These are phyloP conservation scores for Sturnira hondurensis DNA, from an alignment of 2,113 vertebrate genomes.

Conservation along the genomic window DNA sequence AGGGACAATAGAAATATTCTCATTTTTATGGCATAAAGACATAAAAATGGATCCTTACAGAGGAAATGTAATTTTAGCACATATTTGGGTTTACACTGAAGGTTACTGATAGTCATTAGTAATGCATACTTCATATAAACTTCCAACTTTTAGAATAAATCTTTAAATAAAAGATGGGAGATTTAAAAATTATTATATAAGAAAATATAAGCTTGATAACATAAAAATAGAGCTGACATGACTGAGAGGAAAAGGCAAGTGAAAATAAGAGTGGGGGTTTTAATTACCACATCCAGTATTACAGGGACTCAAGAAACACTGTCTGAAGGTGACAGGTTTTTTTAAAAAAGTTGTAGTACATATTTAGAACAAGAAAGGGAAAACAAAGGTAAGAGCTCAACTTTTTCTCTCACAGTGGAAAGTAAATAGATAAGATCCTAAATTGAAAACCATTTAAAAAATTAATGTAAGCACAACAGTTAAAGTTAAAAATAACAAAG, in stretches of 20 bases:
- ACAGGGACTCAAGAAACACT: background rate
- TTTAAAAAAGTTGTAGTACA: background rate
- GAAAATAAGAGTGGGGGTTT: background rate
- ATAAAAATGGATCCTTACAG: background rate
- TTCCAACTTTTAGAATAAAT: constrained; percentile 5
- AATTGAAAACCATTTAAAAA: background rate
- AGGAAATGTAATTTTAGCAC: background rate
- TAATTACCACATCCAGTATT: background rate
- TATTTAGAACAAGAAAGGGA: background rate
- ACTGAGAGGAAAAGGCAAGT: background rate
- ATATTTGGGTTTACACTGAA: background rate
- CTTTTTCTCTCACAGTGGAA: background rate
- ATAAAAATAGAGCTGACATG: background rate
- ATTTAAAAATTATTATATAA: background rate
- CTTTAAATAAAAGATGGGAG: background rate
- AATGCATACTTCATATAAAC: background rate
- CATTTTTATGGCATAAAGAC: background rate
- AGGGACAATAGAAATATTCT: background rate
- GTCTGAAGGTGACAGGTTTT: background rate
- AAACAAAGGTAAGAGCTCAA: background rate
- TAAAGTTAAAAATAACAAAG: background rate
- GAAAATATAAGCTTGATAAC: background rate
- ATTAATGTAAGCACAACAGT: background rate
- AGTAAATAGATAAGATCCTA: background rate
- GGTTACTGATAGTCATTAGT: background rate